Percentiles rank a stretch among this genome's conserved stretches.
phyloP scores from a whole-genome alignment of 2,113 vertebrate species.

The Mesitornis unicolor region DNA sequence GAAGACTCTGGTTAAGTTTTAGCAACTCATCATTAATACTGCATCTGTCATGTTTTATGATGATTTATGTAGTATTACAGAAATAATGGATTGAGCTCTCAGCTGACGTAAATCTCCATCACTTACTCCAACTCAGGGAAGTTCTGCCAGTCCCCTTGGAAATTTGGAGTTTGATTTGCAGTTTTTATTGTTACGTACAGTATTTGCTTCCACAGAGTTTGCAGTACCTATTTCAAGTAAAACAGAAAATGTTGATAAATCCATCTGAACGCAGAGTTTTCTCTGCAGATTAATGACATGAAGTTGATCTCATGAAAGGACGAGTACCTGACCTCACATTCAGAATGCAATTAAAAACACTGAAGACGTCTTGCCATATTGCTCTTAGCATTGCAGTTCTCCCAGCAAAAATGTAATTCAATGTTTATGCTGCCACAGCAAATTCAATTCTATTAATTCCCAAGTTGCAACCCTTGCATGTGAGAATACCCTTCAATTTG shows the following conservation, averaged over 20 bases:
- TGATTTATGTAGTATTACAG: neutral
- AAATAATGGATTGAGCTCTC: neutral
- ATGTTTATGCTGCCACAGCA: neutral
- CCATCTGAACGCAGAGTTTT: neutral
- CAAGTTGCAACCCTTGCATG: neutral
- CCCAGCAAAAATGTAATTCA: neutral
- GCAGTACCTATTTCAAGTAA: neutral
- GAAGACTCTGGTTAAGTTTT: neutral
- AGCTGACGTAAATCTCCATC: neutral
- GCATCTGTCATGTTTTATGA: neutral
- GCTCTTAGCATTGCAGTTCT: neutral
- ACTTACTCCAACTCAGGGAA: neutral
- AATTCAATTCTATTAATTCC: neutral
- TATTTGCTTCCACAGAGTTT: neutral
- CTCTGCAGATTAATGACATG: neutral
- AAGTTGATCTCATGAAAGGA: neutral
- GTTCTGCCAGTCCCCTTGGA: neutral
- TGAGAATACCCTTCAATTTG: neutral
- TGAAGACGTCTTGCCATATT: neutral
- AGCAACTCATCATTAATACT: neutral
- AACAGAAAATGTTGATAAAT: neutral
- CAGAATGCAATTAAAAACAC: conserved; percentile 12
- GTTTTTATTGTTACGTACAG: neutral
- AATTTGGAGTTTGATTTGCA: neutral
- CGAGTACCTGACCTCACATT: neutral